Conservation (phyloP, 1,140 invertebrate genomes). For the Bombus cullumanus region DNA sequence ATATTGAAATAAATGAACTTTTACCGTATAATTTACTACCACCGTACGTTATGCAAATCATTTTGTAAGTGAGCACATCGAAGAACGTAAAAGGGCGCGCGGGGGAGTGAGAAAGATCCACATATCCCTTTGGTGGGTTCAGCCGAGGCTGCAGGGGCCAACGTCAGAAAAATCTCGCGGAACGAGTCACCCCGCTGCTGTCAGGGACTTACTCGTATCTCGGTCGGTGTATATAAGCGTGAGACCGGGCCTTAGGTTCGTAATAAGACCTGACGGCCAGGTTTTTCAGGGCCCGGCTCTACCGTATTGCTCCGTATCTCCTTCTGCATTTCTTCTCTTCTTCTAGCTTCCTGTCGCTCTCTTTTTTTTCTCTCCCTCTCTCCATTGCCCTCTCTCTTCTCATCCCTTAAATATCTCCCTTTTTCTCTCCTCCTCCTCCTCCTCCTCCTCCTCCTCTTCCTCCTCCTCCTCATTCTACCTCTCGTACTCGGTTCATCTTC, state of each 20-base stretch:
- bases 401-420: slow-evolving; percentile 45
- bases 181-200: slow-evolving; percentile 73
- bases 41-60: background rate
- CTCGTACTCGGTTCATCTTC: slow-evolving; percentile 33
- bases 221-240: slow-evolving; percentile 77
- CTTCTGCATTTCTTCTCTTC: slow-evolving; percentile 69
- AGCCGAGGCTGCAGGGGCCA: slow-evolving; percentile 33
- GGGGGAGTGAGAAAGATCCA: slow-evolving; percentile 11
- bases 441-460: slow-evolving; percentile 1
- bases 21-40: background rate
- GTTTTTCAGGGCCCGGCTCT: slow-evolving; percentile 74
- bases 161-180: slow-evolving; percentile 78
- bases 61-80: background rate
- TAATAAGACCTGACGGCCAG: slow-evolving; percentile 82
- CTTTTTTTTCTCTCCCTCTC: slow-evolving; percentile 56
- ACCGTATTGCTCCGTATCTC: slow-evolving; percentile 58
- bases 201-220: slow-evolving; percentile 56
- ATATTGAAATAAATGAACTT: background rate
- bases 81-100: background rate
- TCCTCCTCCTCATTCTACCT: slow-evolving; percentile 5
- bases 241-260: slow-evolving; percentile 78
- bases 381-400: slow-evolving; percentile 55
- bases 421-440: slow-evolving; percentile 33
- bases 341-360: slow-evolving; percentile 62
- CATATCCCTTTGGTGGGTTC: slow-evolving; percentile 37